Evolutionary conservation across 2,888 invertebrate species (phyloP).

Genomic region (Xestia ashworthii): DNA sequence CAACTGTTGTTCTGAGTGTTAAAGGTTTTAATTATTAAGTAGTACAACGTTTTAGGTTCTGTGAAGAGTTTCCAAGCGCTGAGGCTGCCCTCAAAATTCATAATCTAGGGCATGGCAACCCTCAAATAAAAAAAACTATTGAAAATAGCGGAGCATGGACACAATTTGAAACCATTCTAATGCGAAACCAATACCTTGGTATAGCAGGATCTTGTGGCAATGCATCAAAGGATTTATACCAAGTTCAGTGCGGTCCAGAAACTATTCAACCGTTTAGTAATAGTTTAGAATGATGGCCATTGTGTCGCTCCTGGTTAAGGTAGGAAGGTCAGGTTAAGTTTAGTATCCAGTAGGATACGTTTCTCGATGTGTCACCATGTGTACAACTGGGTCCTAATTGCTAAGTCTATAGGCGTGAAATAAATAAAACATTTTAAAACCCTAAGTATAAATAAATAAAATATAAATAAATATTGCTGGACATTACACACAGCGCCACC

Average conservation of each 20-base stretch:
- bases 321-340: background rate
- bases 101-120: background rate
- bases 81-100: background rate
- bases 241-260: constrained; percentile 4
- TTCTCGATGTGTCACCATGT: background rate
- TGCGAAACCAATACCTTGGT: background rate
- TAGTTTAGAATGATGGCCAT: constrained; percentile 39
- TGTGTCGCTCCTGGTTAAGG: constrained; percentile 1
- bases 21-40: background rate
- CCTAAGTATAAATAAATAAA: no score
- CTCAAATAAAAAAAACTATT: background rate
- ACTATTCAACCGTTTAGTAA: constrained; percentile 43
- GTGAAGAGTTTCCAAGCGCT: background rate
- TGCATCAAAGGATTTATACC: constrained; percentile 43
- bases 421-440: background rate
- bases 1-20: background rate
- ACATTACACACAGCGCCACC: no score
- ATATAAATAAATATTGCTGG: no score
- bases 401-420: background rate
- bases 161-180: background rate
- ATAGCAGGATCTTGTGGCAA: constrained; percentile 33
- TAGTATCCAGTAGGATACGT: background rate
- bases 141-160: background rate
- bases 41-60: background rate
- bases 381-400: background rate